Evolutionary conservation across 1,140 invertebrate species (phyloP).

Genomic region (Aleiodes sp.): DNA sequence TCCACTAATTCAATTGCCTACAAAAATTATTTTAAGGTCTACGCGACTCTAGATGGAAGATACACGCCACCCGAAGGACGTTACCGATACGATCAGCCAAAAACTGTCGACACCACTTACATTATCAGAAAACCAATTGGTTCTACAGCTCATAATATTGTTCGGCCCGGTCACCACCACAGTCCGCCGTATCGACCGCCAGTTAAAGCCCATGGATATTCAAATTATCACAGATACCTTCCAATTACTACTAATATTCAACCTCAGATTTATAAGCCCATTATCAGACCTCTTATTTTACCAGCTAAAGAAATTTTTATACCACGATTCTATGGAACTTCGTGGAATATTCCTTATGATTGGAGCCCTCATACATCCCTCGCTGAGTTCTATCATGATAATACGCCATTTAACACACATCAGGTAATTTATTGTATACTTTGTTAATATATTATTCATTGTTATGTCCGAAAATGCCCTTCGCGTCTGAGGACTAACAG

Average conservation of each 20-base stretch:
- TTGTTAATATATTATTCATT: too few relatives aligned
- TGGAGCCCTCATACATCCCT: constrained; percentile 47
- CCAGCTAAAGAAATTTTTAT: constrained; percentile 42
- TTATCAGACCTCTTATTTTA: constrained; percentile 46
- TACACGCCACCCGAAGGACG: constrained; percentile 61
- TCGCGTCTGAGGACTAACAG: too few relatives aligned
- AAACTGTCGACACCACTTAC: constrained; percentile 64
- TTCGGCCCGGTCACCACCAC: not conserved
- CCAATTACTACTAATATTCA: constrained; percentile 22
- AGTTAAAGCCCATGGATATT: constrained; percentile 42
- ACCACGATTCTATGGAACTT: constrained; percentile 33
- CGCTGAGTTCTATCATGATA: constrained; percentile 37
- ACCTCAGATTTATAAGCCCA: constrained; percentile 46
- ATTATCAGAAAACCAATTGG: constrained; percentile 57
- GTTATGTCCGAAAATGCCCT: too few relatives aligned
- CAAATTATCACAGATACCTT: constrained; percentile 34
- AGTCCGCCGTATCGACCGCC: not conserved
- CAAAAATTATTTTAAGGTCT: constrained; percentile 47
- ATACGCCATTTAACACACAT: constrained; percentile 47
- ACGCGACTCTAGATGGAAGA: constrained; percentile 56
- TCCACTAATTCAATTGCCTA: not conserved
- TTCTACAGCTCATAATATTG: constrained; percentile 25
- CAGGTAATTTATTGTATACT: constrained; percentile 45
- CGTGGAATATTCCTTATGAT: constrained; percentile 45
- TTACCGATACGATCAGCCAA: constrained; percentile 50